phyloP scores from a whole-genome alignment of 2,888 invertebrate species.

The Aspidapion aeneum region DNA sequence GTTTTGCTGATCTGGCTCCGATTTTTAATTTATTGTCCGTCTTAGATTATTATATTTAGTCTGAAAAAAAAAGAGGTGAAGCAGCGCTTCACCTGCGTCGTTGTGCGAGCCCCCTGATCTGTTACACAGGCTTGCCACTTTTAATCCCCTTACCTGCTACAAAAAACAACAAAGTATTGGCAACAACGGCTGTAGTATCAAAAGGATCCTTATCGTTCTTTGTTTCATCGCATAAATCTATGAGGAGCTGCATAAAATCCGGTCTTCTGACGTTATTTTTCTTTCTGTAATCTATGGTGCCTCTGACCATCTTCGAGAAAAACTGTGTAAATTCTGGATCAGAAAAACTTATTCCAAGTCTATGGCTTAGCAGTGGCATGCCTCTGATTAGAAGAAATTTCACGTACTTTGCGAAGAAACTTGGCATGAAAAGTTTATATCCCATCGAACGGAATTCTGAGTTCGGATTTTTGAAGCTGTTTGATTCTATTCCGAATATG shows the following conservation, averaged over 20 bases:
- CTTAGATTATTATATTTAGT: no score
- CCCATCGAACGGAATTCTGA: constrained; percentile 44
- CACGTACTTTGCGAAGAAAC: not conserved
- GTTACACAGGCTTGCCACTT: no score
- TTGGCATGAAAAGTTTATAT: constrained; percentile 1
- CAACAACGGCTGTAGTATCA: constrained; percentile 40
- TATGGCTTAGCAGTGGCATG: constrained; percentile 1
- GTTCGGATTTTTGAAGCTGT: constrained; percentile 52
- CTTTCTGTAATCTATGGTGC: constrained; percentile 35
- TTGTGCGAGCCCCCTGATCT: no score
- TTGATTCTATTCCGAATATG: constrained; percentile 57
- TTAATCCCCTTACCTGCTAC: constrained; percentile 18
- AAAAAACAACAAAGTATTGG: constrained; percentile 45
- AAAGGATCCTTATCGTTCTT: constrained; percentile 17
- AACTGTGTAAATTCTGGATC: constrained; percentile 32
- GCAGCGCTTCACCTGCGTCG: no score
- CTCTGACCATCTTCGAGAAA: constrained; percentile 34
- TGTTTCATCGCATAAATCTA: constrained; percentile 29
- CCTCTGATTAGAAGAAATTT: constrained; percentile 1
- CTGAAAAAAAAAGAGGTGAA: not conserved
- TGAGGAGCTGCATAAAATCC: constrained; percentile 34
- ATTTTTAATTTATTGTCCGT: no score
- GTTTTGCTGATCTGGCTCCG: no score
- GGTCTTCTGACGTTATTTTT: constrained; percentile 28
- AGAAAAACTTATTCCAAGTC: constrained; percentile 14